Conservation (phyloP, 2,113 vertebrate genomes). For the Hylia prasina region DNA sequence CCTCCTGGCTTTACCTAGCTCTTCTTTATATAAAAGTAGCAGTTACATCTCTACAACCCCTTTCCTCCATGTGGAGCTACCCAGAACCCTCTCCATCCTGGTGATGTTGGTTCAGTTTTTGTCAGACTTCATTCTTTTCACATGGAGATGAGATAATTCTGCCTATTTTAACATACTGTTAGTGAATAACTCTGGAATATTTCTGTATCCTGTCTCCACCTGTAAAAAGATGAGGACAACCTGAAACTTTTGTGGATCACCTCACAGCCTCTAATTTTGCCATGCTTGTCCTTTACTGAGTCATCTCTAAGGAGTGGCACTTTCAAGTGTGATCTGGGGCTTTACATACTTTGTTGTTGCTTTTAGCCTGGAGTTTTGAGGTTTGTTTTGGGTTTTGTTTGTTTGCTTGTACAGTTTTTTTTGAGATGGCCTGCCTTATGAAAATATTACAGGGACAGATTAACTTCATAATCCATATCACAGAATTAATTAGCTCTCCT, state of each 20-base stretch:
- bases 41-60: accelerated
- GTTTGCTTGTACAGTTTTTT: accelerated
- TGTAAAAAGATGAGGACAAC: neutral
- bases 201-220: neutral
- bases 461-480: neutral
- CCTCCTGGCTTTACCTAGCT: neutral
- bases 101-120: neutral
- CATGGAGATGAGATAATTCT: neutral
- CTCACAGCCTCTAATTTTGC: neutral
- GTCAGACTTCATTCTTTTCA: neutral
- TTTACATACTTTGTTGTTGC: neutral
- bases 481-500: neutral
- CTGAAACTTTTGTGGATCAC: neutral
- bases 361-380: neutral
- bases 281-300: neutral
- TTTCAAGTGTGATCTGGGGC: neutral
- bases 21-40: neutral
- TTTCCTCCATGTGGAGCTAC: neutral
- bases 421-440: neutral
- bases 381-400: neutral
- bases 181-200: neutral
- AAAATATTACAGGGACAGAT: neutral
- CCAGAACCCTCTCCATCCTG: neutral
- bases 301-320: neutral
- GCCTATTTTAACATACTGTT: neutral